These are phyloP conservation scores for Ascidia mentula DNA, from an alignment of 23 tunicate species.

Conservation along the genomic window DNA sequence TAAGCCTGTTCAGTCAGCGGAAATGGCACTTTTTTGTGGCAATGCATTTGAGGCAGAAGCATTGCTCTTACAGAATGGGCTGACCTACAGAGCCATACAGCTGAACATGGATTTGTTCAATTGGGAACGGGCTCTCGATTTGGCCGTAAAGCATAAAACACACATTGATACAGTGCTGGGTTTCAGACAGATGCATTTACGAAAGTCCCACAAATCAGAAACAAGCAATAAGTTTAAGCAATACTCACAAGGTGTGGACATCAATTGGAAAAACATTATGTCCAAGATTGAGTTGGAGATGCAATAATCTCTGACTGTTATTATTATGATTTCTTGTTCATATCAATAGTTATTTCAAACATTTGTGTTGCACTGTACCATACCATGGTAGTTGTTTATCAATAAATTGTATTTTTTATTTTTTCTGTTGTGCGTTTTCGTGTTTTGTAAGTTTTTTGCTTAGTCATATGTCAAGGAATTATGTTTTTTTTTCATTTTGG, in stretches of 20 bases:
- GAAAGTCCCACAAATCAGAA: constrained; percentile 54
- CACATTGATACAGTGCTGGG: constrained; percentile 95
- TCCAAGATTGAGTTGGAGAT: constrained; percentile 67
- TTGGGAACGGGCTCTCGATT: constrained; percentile 89
- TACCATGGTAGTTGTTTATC: background rate
- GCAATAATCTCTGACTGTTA: background rate
- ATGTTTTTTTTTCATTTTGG: too few relatives aligned
- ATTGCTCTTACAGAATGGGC: constrained; percentile 50
- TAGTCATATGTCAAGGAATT: too few relatives aligned
- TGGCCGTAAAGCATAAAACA: constrained; percentile 86
- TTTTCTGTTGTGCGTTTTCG: too few relatives aligned
- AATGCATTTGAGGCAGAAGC: constrained; percentile 76
- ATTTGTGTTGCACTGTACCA: background rate
- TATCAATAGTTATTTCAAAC: background rate
- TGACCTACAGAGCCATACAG: constrained; percentile 73
- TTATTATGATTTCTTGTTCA: background rate
- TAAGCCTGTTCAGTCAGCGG: constrained; percentile 64
- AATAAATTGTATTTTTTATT: background rate
- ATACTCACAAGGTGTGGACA: constrained; percentile 49
- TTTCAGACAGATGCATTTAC: constrained; percentile 64
- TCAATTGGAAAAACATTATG: constrained; percentile 54
- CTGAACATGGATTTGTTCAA: constrained; percentile 73
- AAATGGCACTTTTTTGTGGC: constrained; percentile 80
- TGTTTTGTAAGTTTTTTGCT: too few relatives aligned
- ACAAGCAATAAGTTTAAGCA: constrained; percentile 65